Percentiles rank a stretch among this genome's conserved stretches.
These are phyloP conservation scores for Aptenodytes patagonicus DNA, from an alignment of 2,113 vertebrate species.

Conservation along the genomic window DNA sequence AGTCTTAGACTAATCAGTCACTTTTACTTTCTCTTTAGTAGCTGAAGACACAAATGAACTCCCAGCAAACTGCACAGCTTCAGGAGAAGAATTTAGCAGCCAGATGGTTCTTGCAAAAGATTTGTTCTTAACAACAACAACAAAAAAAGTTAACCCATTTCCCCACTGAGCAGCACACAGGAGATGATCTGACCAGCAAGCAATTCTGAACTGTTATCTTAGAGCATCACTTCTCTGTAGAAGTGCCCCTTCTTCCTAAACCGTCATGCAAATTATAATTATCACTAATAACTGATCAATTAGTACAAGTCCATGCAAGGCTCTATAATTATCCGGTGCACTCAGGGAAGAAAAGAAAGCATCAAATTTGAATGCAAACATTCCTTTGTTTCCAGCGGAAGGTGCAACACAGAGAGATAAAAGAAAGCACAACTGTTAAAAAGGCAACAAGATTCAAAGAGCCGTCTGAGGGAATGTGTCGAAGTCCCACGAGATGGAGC, in stretches of 20 bases:
- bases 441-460: not conserved
- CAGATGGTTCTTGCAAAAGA: slow-evolving; percentile 55
- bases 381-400: not conserved
- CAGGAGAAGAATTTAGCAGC: slow-evolving; percentile 24
- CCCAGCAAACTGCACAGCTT: slow-evolving; percentile 34
- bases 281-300: slow-evolving; percentile 1
- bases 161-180: not conserved
- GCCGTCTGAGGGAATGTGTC: not conserved
- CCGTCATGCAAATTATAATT: not conserved
- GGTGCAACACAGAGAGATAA: not conserved
- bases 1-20: slow-evolving; percentile 52
- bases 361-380: not conserved
- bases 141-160: not conserved
- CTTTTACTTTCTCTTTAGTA: slow-evolving; percentile 53
- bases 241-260: not conserved
- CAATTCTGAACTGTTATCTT: not conserved
- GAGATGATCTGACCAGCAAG: not conserved
- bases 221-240: not conserved
- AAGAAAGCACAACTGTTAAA: not conserved
- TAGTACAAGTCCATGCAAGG: not conserved
- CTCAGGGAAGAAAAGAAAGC: not conserved
- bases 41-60: slow-evolving; percentile 61
- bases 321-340: not conserved
- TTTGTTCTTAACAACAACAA: not conserved
- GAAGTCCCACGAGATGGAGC: not conserved